Base-by-base conservation (phyloP, 2,888 invertebrate genomes). In the Augochlorella aurata region DNA sequence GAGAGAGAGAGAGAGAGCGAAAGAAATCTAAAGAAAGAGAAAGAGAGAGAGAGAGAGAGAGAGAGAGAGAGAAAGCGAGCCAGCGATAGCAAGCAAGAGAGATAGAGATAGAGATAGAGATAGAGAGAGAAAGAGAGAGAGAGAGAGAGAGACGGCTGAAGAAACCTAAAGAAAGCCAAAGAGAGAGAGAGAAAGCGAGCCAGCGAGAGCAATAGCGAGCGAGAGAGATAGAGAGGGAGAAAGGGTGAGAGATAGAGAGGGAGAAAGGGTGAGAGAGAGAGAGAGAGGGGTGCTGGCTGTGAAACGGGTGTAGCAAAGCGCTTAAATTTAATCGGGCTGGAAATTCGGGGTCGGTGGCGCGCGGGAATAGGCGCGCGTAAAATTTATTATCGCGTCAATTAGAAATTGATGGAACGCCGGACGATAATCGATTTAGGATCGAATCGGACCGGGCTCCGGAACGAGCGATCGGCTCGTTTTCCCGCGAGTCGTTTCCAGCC, bases 301-400 rank as follows among this genome's bases (percentile, higher is more conserved):
- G 61, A 65, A 77, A 18, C 80, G 77, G 82, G 73, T 82, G 79
- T 85, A 84, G 80, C 79, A 82, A 76, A 83, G 83, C 85, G 86
- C 83, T 89, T 82, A 87, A 90, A 90, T 89, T 90, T 90, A 90
- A 90, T 89, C 86, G 86, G 82, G 49, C 77, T 67, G 83, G 80
- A 86, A 89, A 89, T 89, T 81, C 81, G 81, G 86, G 77, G 81
- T 75, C 82, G 81, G 16, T 78, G 81, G 74, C 50, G 77, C 76
- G 77, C 77, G 85, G 79, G 76, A 79, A 85, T 82, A 83, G 84
- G 67, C 78, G 74, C 63, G 10, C 74, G 86, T 85, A 86, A 90
- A 91, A 91, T 91, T 91, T 90, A 91, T 91, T 88, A 91, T 90
- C 89, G 88, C 88, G 89, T 91, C 90, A 91, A 91, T 91, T 91